Evolutionary conservation across 2,888 invertebrate species (phyloP).

Genomic region (Thelaira solivaga): DNA sequence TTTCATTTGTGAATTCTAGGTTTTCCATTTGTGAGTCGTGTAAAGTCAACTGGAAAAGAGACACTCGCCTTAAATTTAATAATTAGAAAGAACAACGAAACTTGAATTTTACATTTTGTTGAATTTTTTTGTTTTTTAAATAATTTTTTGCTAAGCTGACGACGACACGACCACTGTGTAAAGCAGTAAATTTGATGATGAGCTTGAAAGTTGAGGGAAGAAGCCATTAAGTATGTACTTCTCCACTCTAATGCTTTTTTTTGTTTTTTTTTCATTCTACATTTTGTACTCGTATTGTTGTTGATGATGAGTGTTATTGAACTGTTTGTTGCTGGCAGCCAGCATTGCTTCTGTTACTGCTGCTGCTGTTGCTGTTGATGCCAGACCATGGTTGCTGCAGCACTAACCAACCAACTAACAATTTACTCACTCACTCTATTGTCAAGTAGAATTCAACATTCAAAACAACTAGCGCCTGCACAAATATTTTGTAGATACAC

Average conservation of each 20-base stretch:
- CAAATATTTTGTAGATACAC: constrained; percentile 16
- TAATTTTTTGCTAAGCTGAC: too few species aligned
- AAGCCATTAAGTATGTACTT: constrained; percentile 4
- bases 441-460: constrained; percentile 8
- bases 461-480: neutral
- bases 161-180: constrained; percentile 26
- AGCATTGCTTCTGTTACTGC: constrained; percentile 26
- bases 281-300: neutral
- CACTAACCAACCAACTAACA: constrained; percentile 43
- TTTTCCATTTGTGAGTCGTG: too few species aligned
- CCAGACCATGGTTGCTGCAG: too few species aligned
- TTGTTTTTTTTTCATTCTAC: constrained; percentile 11
- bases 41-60: too few species aligned
- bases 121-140: neutral
- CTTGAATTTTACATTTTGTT: too few species aligned
- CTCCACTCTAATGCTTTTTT: constrained; percentile 9
- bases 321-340: constrained; percentile 51
- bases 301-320: constrained; percentile 57
- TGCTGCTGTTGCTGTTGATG: constrained; percentile 35
- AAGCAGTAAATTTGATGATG: constrained; percentile 25
- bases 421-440: constrained; percentile 34
- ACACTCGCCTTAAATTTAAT: too few species aligned
- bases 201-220: constrained; percentile 17
- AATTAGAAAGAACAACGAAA: too few species aligned
- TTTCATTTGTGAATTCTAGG: too few species aligned